Evolutionary conservation across 2,888 invertebrate species (phyloP), one percentile per base, ranked within the genome.

Genomic region (Prosopocoilus inquinatus): DNA sequence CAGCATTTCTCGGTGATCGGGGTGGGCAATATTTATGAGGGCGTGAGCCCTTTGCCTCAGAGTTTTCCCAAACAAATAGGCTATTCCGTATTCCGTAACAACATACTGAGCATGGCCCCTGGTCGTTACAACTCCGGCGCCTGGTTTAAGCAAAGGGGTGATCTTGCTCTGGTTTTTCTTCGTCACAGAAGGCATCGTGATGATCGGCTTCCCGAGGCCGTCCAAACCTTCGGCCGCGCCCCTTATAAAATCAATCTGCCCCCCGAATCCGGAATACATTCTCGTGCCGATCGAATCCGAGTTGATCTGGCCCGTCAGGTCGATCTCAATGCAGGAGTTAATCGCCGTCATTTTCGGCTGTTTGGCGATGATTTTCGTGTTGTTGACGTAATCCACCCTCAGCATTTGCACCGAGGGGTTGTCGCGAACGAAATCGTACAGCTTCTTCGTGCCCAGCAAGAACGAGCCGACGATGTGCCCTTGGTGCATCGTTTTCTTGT

Each of bases 61-160:
- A 63, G 79, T 83, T 70, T 84, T 85, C 1, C 87, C 87, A 68
- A 86, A 87, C n/a, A 87, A 74, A 61, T 80, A 80, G 0, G 86
- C 86, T 54, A 86, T 85, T 43, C 87, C 87, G 65, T 81, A 79
- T 67, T 88, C 87, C 0, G 87, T 87, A 0, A 87, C 86, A 1
- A 88, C 78, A 70, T 87, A 87, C 65, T 86, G 85, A 7, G 82
- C 84, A 58, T 87, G 84, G 1, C 84, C 85, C 67, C 87, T 76
- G 11, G 84, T 81, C 0, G 87, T 86, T 3, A 87, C 86, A 2
- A 88, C 85, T 44, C 86, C 86, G 58, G 83, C 84, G 63, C 87
- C 86, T 69, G 74, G 71, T 67, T 85, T 84, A 15, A 87, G 72
- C 46, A 75, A 76, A 0, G 86, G 84, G 0, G 81, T 79, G 63